Evolutionary conservation across 2,888 invertebrate genomes (phyloP).

Genomic region (Philereme vetulata): DNA sequence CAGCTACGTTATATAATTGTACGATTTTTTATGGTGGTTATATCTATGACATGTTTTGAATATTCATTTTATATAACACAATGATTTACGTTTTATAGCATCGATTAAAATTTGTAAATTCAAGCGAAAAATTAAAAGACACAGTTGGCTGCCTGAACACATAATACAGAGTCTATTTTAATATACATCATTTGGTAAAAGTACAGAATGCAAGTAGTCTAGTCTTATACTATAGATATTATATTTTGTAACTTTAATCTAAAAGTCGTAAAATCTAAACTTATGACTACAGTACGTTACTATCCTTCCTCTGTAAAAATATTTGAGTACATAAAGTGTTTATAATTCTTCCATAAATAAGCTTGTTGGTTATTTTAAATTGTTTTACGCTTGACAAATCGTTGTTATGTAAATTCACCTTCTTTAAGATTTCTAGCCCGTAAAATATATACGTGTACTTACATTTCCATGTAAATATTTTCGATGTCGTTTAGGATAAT

Average conservation of each 20-base stretch:
- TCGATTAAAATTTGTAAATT: background rate
- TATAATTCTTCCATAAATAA: background rate
- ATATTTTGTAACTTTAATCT: too few relatives aligned
- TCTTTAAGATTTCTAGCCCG: conserved; percentile 24
- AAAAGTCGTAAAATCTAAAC: too few relatives aligned
- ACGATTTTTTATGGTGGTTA: background rate
- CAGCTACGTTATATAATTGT: background rate
- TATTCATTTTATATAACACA: background rate
- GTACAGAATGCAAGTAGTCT: too few relatives aligned
- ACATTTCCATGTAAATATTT: conserved; percentile 10
- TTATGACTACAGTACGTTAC: too few relatives aligned
- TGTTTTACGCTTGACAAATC: background rate
- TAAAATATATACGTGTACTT: conserved; percentile 14
- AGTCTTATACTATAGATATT: too few relatives aligned
- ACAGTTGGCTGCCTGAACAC: background rate
- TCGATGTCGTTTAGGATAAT: conserved; percentile 11
- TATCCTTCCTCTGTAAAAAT: too few relatives aligned
- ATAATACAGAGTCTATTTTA: too few relatives aligned
- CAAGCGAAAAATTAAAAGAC: background rate
- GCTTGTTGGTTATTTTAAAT: background rate
- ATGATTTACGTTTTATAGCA: background rate
- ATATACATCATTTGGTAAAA: too few relatives aligned
- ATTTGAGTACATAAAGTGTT: background rate
- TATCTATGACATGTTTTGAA: background rate
- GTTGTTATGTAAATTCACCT: conserved; percentile 37